These are phyloP conservation scores for Hippoglossus hippoglossus DNA, from an alignment of 2,797 vertebrate genomes.

Conservation along the genomic window DNA sequence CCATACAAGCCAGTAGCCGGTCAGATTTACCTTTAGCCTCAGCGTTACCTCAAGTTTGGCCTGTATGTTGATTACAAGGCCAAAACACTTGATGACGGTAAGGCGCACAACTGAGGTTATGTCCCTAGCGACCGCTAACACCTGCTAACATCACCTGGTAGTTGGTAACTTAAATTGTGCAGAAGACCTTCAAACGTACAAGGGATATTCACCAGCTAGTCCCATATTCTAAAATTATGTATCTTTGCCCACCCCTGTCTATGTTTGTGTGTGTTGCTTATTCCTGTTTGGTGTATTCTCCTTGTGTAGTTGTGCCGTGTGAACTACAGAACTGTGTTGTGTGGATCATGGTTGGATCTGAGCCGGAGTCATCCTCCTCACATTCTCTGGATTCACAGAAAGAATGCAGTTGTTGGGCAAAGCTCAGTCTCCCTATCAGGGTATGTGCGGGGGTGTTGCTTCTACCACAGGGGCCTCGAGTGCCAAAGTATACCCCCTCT, in stretches of 20 bases:
- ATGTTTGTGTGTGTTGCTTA: slow-evolving; percentile 1
- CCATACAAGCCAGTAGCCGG: no score
- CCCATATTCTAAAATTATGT: no score
- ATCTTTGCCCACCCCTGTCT: background rate
- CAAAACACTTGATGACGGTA: no score
- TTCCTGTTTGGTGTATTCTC: background rate
- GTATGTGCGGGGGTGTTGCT: background rate
- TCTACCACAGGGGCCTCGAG: slow-evolving; percentile 7
- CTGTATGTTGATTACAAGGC: no score
- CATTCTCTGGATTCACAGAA: slow-evolving; percentile 43
- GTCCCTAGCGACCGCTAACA: no score
- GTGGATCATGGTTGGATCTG: slow-evolving; percentile 24
- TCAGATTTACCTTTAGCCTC: no score
- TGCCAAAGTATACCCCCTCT: slow-evolving; percentile 33
- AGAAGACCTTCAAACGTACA: no score
- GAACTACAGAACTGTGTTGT: slow-evolving; percentile 40
- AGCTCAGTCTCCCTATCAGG: slow-evolving; percentile 16
- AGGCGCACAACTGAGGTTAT: no score
- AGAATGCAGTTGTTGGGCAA: slow-evolving; percentile 36
- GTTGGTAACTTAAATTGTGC: no score
- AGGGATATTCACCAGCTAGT: no score
- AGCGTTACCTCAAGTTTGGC: no score
- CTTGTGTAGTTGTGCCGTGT: slow-evolving; percentile 15
- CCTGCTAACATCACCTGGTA: no score
- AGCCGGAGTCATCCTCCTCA: slow-evolving; percentile 36